Evolutionary conservation across 2,797 vertebrate genomes (phyloP).

Genomic region (Sternarchorhynchus goeldii): DNA sequence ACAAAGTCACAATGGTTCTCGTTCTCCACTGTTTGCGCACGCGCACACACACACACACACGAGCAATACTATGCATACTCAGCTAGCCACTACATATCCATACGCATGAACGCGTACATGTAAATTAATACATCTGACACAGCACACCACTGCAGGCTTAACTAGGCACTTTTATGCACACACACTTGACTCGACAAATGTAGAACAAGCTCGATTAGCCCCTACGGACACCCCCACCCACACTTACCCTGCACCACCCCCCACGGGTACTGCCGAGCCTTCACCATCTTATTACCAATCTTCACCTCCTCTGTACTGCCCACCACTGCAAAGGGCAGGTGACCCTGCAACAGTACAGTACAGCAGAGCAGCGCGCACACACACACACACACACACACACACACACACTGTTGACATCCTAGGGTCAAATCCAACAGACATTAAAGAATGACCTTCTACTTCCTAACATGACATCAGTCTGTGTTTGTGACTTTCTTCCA

Average conservation of each 20-base stretch:
- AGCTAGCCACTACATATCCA: background rate
- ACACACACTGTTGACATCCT: too few relatives aligned
- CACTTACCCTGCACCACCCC: constrained; percentile 82
- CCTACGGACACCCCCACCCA: background rate
- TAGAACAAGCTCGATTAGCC: too few relatives aligned
- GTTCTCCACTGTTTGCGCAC: constrained; percentile 75
- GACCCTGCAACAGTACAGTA: constrained; percentile 69
- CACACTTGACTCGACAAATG: background rate
- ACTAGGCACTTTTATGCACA: background rate
- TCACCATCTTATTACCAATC: constrained; percentile 83
- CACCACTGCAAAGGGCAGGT: constrained; percentile 83
- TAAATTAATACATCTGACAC: background rate
- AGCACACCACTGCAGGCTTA: background rate
- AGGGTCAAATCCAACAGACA: too few relatives aligned
- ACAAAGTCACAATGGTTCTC: constrained; percentile 86
- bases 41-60: background rate
- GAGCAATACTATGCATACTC: background rate
- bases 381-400: too few relatives aligned
- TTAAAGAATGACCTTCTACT: too few relatives aligned
- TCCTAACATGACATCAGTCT: too few relatives aligned
- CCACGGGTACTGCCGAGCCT: constrained; percentile 85
- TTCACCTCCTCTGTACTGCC: constrained; percentile 83
- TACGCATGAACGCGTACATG: background rate
- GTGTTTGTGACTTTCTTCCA: too few relatives aligned
- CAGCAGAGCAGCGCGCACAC: too few relatives aligned